Evolutionary conservation across 2,888 invertebrate genomes (phyloP), one percentile per base, ranked within the genome.

Genomic region (Steinernema hermaphroditum): DNA sequence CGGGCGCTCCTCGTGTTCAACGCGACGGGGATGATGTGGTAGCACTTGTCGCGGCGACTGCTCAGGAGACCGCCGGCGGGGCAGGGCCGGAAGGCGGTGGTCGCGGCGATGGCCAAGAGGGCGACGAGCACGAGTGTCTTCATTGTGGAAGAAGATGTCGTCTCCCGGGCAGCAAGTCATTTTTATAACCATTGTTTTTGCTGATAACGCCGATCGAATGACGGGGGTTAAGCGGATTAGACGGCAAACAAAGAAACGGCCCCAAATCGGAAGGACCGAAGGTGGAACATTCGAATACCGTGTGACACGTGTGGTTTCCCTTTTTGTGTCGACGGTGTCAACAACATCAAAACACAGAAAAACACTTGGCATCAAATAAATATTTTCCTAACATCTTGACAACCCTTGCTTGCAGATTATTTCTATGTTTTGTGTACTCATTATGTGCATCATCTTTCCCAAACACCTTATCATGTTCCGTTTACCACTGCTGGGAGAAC

Each of bases 201-300:
- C 62, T 62, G 62, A 62, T 62, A 62, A 62, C 32, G 29, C 4
- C 6, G 62, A 19, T 46, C 9, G 46, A 16, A 29, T 62, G 62
- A 62, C 62, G 32, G n/a, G 62, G 62, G 29, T 32, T 62, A 62
- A 62, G 62, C 62, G 62, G 62, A 62, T 62, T 62, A 32, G 54
- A 1, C 62, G 62, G 29, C 62, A 62, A 62, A 62, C 62, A 62
- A 62, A 32, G 32, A 32, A 29, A 27, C 14, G 62, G 29, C 6
- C 12, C 12, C 6, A 12, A 12, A 12, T 37, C 12, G 37, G 37
- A 12, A 37, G 37, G 37, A 12, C 37, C 37, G 4, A 12, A 37
- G 37, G 37, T 12, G 37, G 12, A 12, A 37, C 37, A 12, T 4
- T 12, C 37, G 4, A 37, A 12, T 12, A 37, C 6, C 37, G 12